Evolutionary conservation across 2,113 vertebrate species (phyloP), one percentile per base, ranked within the genome.

Genomic region (Carollia perspicillata): DNA sequence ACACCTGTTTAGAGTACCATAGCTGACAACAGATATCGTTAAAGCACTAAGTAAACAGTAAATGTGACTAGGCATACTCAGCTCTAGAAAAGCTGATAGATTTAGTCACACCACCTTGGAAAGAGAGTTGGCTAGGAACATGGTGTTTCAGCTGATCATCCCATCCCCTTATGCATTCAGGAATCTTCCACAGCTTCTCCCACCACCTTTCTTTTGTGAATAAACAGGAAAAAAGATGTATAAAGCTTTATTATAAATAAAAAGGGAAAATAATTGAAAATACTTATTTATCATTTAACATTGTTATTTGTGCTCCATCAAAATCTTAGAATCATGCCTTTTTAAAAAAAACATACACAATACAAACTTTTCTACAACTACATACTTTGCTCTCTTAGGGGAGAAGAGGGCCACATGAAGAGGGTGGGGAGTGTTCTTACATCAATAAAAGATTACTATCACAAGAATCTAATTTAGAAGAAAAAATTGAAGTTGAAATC

Each of bases 111-210:
- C 97, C 98, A 99, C 99, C 99, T 99, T 98, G 97, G 96, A 98
- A 96, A 98, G 98, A 97, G 93, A 95, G 97, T 78, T 98, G 98
- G 97, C 95, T 98, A 95, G 98, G 97, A 96, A 98, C 98, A 96
- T 98, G 98, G 95, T 97, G 97, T 97, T 98, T 99, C 98, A 98
- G 98, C 91, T 95, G 98, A 97, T 95, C 97, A 97, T 98, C 98
- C 98, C 99, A 99, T 95, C 97, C 98, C 98, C 98, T 97, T 92
- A 99, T 97, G 97, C 97, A 98, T 96, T 96, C 98, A 84, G 98
- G 98, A 97, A 99, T 98, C 97, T 97, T 99, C 99, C 98, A 99
- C 97, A 98, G 98, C 98, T 98, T 98, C 98, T 98, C 98, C 98
- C 98, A 98, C 98, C 98, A 98, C 98, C 95, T 98, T 98, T 98